Percentiles rank a stretch among this genome's conserved stretches.
Evolutionary conservation across 2,797 vertebrate species (phyloP).

Genomic region (Bucorvus abyssinicus): DNA sequence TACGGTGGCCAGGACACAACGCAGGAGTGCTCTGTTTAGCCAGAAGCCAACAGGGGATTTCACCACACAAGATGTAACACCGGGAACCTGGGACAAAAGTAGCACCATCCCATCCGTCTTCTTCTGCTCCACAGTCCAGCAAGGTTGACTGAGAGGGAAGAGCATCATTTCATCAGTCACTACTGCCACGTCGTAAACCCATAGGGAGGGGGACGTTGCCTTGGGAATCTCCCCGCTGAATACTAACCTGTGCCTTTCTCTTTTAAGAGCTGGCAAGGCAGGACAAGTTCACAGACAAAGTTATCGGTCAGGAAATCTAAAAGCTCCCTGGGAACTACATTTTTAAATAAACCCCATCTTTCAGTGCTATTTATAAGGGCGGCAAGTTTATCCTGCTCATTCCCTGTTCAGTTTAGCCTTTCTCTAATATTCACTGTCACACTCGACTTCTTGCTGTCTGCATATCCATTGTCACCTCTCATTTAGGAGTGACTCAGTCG

Average conservation of each 20-base stretch:
- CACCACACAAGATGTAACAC: neutral
- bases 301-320: slow-evolving; percentile 2
- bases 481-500: slow-evolving; percentile 51
- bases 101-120: neutral
- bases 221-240: neutral
- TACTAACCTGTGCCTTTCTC: neutral
- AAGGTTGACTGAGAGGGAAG: neutral
- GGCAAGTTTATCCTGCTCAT: slow-evolving; percentile 1
- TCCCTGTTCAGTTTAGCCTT: slow-evolving; percentile 30
- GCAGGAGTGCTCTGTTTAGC: neutral
- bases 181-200: neutral
- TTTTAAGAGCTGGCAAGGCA: neutral
- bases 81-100: neutral
- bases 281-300: neutral
- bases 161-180: neutral
- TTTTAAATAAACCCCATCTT: neutral
- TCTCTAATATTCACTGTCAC: slow-evolving; percentile 46
- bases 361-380: slow-evolving; percentile 21
- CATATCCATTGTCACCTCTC: slow-evolving; percentile 51
- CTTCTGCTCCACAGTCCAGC: neutral
- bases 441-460: slow-evolving; percentile 36
- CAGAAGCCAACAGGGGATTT: neutral
- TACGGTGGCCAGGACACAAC: neutral
- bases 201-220: neutral
- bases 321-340: too few relatives aligned